Conservation (phyloP, 2,113 vertebrate species). For the Entelurus aequoreus region DNA sequence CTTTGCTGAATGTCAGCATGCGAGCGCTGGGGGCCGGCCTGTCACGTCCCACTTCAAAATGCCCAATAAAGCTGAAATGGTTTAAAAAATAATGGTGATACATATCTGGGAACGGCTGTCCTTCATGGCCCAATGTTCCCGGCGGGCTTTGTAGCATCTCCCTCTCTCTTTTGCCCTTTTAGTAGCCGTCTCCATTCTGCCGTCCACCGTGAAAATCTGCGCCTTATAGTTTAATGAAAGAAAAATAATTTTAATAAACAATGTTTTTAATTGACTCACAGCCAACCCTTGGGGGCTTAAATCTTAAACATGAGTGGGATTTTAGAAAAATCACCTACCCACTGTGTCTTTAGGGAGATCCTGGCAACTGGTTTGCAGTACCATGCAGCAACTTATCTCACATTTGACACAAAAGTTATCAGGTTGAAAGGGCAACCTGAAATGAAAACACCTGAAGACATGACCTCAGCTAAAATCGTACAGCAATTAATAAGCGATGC, state of each 20-base stretch:
- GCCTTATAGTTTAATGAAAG: not conserved
- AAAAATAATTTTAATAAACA: slow-evolving; percentile 15
- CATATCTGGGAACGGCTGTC: slow-evolving; percentile 43
- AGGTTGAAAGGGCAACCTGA: too few species aligned
- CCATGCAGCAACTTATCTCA: too few species aligned
- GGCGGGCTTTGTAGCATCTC: slow-evolving; percentile 2
- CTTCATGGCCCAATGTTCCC: slow-evolving; percentile 34
- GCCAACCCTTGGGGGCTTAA: not conserved
- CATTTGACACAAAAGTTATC: too few species aligned
- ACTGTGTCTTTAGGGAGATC: too few species aligned
- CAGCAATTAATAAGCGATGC: too few species aligned
- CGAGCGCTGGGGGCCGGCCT: not conserved
- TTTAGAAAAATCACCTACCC: not conserved
- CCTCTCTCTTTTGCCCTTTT: slow-evolving; percentile 7
- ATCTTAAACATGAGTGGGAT: slow-evolving; percentile 6
- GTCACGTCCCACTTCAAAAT: slow-evolving; percentile 29
- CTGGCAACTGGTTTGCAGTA: too few species aligned
- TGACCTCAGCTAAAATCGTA: too few species aligned
- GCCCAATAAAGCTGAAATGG: slow-evolving; percentile 40
- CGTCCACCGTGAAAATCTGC: not conserved
- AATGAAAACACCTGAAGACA: too few species aligned
- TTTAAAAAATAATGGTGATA: slow-evolving; percentile 50
- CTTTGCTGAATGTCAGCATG: slow-evolving; percentile 46
- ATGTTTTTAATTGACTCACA: not conserved
- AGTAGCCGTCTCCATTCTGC: not conserved